Evolutionary conservation across 2,888 invertebrate genomes (phyloP).

Genomic region (Corythucha ciliata): DNA sequence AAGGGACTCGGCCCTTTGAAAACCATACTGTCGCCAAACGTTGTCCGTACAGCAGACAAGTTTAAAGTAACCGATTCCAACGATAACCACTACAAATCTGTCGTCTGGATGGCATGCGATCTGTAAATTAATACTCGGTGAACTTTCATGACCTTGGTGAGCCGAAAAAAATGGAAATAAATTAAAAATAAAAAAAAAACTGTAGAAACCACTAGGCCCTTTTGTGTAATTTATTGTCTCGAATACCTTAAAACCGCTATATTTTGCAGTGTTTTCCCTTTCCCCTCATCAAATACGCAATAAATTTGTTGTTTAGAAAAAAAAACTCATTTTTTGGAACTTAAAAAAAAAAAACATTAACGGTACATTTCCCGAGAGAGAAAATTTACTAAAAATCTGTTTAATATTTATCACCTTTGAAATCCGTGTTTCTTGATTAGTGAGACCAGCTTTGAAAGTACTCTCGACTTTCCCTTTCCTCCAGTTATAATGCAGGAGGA

Average conservation of each 20-base stretch:
- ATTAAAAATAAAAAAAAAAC: not conserved
- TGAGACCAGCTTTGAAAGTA: slow-evolving; percentile 52
- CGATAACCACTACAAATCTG: slow-evolving; percentile 59
- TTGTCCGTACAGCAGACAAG: slow-evolving; percentile 59
- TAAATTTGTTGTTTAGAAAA: too few species aligned
- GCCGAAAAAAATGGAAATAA: not conserved
- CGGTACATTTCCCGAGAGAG: not conserved
- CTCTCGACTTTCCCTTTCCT: slow-evolving; percentile 73
- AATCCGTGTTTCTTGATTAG: slow-evolving; percentile 6
- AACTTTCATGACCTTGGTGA: slow-evolving; percentile 3
- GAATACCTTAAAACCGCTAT: too few species aligned
- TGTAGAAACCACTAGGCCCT: too few species aligned
- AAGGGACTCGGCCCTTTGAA: slow-evolving; percentile 68
- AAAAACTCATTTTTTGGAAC: not conserved
- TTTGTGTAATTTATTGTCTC: too few species aligned
- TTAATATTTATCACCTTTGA: slow-evolving; percentile 1
- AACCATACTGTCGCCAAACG: slow-evolving; percentile 73
- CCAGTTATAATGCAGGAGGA: slow-evolving; percentile 69
- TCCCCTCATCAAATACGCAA: too few species aligned
- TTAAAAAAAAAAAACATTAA: not conserved
- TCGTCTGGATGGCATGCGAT: slow-evolving; percentile 70
- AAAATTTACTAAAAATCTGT: too few species aligned
- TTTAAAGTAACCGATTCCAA: slow-evolving; percentile 56
- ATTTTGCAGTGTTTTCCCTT: too few species aligned
- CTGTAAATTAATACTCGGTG: slow-evolving; percentile 41